Conservation (phyloP, 2,113 vertebrate species). For the Gorsachius goisagi region DNA sequence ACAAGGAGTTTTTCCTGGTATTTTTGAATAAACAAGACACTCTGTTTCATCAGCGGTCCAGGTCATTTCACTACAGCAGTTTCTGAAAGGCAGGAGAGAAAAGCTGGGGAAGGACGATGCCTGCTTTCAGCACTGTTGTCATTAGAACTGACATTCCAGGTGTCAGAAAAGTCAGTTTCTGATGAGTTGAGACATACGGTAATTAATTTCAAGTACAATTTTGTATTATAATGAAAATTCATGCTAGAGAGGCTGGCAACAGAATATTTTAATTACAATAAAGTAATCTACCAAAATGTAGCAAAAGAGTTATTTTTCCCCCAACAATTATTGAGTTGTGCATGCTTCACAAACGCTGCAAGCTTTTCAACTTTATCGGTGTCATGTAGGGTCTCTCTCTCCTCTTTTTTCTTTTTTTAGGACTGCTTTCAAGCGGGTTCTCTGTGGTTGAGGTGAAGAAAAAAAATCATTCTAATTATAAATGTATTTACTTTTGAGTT, state of each 20-base stretch:
- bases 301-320: not conserved
- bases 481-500: not conserved
- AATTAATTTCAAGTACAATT: constrained; percentile 4
- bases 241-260: not conserved
- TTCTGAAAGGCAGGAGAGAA: not conserved
- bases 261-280: not conserved
- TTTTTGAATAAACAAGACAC: not conserved
- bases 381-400: not conserved
- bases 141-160: not conserved
- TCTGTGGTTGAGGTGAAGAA: not conserved
- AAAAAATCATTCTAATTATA: not conserved
- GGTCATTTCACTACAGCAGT: not conserved
- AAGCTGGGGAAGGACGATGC: not conserved
- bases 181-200: not conserved
- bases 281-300: not conserved
- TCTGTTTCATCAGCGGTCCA: not conserved
- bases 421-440: not conserved
- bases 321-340: not conserved
- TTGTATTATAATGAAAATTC: not conserved
- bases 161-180: not conserved
- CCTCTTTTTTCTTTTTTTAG: not conserved
- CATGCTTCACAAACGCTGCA: not conserved
- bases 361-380: not conserved
- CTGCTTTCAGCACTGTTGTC: not conserved
- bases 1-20: not conserved